These are phyloP conservation scores for Cebus imitator DNA, from an alignment of 2,113 vertebrate species.

Conservation along the genomic window DNA sequence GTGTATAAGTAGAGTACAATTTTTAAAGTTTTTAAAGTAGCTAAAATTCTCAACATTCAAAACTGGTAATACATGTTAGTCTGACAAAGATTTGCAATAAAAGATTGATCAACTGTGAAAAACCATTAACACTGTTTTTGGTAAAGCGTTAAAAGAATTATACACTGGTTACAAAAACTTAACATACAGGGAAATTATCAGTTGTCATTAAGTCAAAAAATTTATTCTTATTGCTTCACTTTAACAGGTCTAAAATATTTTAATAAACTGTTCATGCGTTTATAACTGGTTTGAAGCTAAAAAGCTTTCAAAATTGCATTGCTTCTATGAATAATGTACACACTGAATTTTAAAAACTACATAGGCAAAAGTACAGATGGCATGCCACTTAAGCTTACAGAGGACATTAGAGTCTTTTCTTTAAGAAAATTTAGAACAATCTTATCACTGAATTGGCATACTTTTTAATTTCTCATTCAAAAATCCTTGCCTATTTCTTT, in stretches of 20 bases:
- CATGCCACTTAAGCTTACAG: neutral
- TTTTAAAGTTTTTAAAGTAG: neutral
- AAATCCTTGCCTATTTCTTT: neutral
- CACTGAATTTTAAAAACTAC: neutral
- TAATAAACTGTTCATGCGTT: neutral
- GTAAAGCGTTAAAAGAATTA: neutral
- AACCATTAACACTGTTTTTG: neutral
- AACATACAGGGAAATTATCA: neutral
- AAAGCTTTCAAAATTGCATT: neutral
- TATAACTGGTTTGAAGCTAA: neutral
- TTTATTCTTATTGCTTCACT: neutral
- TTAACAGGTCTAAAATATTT: neutral
- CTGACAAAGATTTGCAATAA: neutral
- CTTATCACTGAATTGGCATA: neutral
- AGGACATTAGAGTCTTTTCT: neutral
- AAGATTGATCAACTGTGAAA: neutral
- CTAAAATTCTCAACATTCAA: neutral
- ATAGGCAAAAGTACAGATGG: fast-evolving
- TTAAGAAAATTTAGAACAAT: neutral
- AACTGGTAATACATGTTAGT: neutral
- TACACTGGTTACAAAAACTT: neutral
- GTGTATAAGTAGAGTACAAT: neutral
- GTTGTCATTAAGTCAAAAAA: neutral
- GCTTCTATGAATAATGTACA: neutral
- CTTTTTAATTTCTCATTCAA: neutral